phyloP scores from a whole-genome alignment of 2,888 invertebrate genomes.

The Nomada fucata region DNA sequence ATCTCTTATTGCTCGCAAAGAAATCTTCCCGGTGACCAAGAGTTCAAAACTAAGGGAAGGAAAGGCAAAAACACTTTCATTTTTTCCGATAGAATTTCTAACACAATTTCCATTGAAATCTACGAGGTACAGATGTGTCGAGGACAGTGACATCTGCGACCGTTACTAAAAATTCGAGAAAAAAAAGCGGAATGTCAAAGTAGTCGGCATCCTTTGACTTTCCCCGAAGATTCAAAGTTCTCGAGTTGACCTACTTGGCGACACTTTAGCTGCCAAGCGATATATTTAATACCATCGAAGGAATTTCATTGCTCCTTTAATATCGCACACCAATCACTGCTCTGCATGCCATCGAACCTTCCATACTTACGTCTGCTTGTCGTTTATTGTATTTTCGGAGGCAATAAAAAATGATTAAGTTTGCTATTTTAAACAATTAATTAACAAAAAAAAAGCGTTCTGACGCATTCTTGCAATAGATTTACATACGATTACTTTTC shows the following conservation, averaged over 20 bases:
- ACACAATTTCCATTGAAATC: conserved; percentile 46
- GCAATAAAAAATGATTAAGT: too few relatives aligned
- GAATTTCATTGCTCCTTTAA: not conserved
- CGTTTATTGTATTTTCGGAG: too few relatives aligned
- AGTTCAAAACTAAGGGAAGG: conserved; percentile 36
- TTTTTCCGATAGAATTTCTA: conserved; percentile 44
- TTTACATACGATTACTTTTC: too few relatives aligned
- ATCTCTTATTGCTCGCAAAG: conserved; percentile 5
- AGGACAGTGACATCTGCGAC: not conserved
- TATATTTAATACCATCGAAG: not conserved
- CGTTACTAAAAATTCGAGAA: conserved; percentile 44
- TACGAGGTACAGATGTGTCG: conserved; percentile 38
- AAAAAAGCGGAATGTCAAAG: not conserved
- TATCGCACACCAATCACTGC: not conserved
- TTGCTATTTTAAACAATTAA: too few relatives aligned
- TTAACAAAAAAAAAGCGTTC: too few relatives aligned
- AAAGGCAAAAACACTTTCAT: conserved; percentile 47
- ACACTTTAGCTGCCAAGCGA: not conserved
- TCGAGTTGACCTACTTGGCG: conserved; percentile 49
- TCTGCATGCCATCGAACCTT: too few relatives aligned
- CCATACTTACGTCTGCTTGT: too few relatives aligned
- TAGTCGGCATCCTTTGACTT: conserved; percentile 60
- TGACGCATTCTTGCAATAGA: too few relatives aligned
- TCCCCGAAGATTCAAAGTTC: conserved; percentile 13
- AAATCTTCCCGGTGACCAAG: conserved; percentile 45